phyloP scores from a whole-genome alignment of 2,113 vertebrate genomes.

The Odontophorus gujanensis region DNA sequence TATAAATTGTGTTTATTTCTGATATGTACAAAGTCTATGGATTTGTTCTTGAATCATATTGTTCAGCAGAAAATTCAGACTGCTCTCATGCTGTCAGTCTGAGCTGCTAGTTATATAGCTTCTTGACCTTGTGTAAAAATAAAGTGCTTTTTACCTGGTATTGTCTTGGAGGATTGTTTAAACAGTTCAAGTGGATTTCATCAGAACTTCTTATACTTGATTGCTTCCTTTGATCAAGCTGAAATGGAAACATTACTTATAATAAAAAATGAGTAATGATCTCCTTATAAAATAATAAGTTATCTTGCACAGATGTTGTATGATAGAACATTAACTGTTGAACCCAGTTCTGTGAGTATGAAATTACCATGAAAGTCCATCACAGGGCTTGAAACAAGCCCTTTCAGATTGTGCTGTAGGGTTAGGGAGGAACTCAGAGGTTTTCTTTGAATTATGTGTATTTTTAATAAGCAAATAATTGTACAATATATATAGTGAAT shows the following conservation, averaged over 20 bases:
- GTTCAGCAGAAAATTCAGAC: neutral
- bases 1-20: neutral
- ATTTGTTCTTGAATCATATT: neutral
- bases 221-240: constrained; percentile 84
- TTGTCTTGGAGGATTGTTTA: constrained; percentile 80
- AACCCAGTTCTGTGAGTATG: neutral
- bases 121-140: neutral
- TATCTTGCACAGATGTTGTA: neutral
- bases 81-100: neutral
- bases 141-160: constrained; percentile 84
- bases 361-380: neutral
- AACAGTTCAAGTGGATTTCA: constrained; percentile 81
- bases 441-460: neutral
- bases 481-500: neutral
- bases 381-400: neutral
- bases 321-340: neutral
- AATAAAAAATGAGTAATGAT: neutral
- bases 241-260: constrained; percentile 51
- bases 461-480: neutral
- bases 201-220: constrained; percentile 80
- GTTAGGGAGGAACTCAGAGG: neutral
- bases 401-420: neutral
- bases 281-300: neutral
- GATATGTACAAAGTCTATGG: neutral
- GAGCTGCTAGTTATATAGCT: neutral